A percentile compares a stretch with the other conserved stretches of the same genome.
These are phyloP conservation scores for Alaudala cheleensis DNA, from an alignment of 2,113 vertebrate species.

Conservation along the genomic window DNA sequence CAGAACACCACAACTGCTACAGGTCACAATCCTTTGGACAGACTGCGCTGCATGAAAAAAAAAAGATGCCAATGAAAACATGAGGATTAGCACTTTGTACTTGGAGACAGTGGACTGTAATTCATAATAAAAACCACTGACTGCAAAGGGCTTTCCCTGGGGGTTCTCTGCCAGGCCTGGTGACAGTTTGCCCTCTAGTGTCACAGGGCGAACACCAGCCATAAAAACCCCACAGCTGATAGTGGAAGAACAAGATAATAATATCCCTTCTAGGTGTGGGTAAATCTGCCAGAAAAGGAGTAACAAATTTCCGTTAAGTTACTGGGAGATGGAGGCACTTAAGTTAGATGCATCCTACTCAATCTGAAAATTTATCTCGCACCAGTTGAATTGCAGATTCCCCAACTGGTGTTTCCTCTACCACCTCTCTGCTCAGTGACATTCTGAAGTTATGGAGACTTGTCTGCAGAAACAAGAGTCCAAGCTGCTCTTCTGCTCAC, in stretches of 20 bases:
- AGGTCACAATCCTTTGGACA: background rate
- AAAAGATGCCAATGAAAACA: background rate
- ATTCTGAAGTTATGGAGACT: background rate
- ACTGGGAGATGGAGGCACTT: background rate
- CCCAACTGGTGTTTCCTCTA: rapidly evolving
- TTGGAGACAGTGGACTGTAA: background rate
- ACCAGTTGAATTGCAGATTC: background rate
- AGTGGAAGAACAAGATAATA: background rate
- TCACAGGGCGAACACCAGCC: background rate
- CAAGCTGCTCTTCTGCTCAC: background rate
- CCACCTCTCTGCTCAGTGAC: background rate
- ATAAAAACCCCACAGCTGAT: background rate
- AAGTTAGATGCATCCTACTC: background rate
- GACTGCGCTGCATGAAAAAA: background rate
- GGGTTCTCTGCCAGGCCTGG: background rate
- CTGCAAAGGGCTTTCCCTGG: background rate
- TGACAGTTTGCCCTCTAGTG: slow-evolving; percentile 6
- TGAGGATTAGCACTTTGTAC: background rate
- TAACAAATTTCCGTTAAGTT: background rate
- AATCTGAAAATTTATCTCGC: background rate
- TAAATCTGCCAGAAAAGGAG: background rate
- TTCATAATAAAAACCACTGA: background rate
- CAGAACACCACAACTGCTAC: background rate
- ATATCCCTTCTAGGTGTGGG: background rate
- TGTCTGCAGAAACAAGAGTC: background rate